These are phyloP conservation scores for Bufo gargarizans DNA, from an alignment of 2,113 vertebrate species.

Conservation along the genomic window DNA sequence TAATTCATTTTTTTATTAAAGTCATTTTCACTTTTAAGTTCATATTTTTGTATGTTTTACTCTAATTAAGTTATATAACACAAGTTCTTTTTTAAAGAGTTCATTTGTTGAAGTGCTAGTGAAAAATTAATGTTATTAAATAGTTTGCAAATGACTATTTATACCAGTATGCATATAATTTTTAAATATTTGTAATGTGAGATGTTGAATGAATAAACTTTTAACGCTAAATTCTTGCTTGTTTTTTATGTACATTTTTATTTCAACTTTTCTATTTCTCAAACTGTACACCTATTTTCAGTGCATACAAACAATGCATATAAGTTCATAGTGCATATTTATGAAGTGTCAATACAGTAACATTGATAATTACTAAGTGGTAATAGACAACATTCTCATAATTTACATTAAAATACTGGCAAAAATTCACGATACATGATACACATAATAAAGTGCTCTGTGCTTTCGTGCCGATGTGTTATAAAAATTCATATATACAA, in stretches of 20 bases:
- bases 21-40: constrained; percentile 99
- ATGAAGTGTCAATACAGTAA: too few relatives aligned
- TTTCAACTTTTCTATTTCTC: background rate
- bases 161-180: constrained; percentile 99
- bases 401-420: too few relatives aligned
- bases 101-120: constrained; percentile 99
- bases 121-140: constrained; percentile 99
- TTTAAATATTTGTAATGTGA: constrained; percentile 99
- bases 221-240: constrained; percentile 78
- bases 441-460: too few relatives aligned
- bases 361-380: too few relatives aligned
- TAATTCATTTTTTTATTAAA: constrained; percentile 99
- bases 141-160: constrained; percentile 99
- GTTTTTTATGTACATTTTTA: background rate
- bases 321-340: too few relatives aligned
- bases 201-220: constrained; percentile 99
- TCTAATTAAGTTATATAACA: constrained; percentile 95
- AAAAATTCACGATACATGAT: too few relatives aligned
- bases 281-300: background rate
- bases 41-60: constrained; percentile 99
- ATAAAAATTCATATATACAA: too few relatives aligned
- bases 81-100: constrained; percentile 98
- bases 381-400: too few relatives aligned
- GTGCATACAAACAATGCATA: background rate
- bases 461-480: too few relatives aligned